Base-by-base conservation (phyloP, 2,888 invertebrate species). In the Desoria tigrina region DNA sequence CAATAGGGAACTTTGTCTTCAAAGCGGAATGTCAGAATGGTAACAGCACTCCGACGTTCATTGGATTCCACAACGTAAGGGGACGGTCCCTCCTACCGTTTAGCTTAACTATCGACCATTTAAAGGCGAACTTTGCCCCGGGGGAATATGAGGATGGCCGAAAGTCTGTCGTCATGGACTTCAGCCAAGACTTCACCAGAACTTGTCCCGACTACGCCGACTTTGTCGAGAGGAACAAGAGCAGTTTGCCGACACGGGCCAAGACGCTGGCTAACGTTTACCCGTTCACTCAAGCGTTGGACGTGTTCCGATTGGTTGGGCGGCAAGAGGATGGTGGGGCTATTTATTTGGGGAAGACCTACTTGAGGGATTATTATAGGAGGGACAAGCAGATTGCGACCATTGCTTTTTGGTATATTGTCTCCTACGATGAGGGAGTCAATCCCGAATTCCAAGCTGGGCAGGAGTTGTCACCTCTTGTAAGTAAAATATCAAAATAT, bases 121-220 rank as follows among this genome's bases (percentile, higher is more conserved):
- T 57, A 37, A 18, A 37, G 7, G 56, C 6, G 2, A 42, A 37
- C 23, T 39, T 57, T 37, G 56, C 56, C 24, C 56, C 56, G 4
- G 56, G 42, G n/a, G 56, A 57, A 57, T 42, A 32, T 23, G 56
- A 57, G 21, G 56, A 57, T 39, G 56, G 56, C 16, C 32, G 24
- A 24, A 4, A 23, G 7, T 57, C 56, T 7, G 56, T 42, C 18
- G 39, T 57, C 24, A 37, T 39, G 56, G 56, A 57, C 21, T 57
- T 57, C 21, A 42, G 39, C 42, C 18, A 57, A 42, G 42, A 57
- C 24, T 24, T 57, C 2, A 39, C n/a, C 9, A 57, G n/a, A 23
- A 4, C 39, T 23, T 57, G 56, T 42, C 39, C 42, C 3, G 56
- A 42, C 37, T 57, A 42, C 7, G 39, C 42, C 2, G 23, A 57